Evolutionary conservation across 2,113 vertebrate genomes (phyloP), one percentile per base, ranked within the genome.

Genomic region (Salvelinus alpinus): DNA sequence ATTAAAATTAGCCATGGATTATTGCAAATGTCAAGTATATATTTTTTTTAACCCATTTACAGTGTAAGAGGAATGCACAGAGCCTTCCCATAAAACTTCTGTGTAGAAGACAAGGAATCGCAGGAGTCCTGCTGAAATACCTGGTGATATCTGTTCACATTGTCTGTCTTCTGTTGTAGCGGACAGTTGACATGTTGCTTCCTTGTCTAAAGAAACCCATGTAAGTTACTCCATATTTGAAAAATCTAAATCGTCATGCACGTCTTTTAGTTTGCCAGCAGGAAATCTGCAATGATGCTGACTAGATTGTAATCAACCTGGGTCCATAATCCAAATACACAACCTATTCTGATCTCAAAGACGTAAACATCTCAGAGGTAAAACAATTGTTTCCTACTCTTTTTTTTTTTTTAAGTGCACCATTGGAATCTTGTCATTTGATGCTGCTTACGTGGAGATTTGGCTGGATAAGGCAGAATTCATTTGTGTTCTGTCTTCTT

Each of bases 241-340:
- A 34, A 34, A 7, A 34, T 34, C 34, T 0, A 7, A 34, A 34
- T 34, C 34, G 5, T 5, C 31, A 34, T 34, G 5, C 31, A 34
- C 0, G 31, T 60, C 3, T 64, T 64, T 64, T n/a, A 81, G 82
- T 0, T 68, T 86, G 77, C 24, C 81, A 64, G 9, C 13, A 16
- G 13, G 67, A 9, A n/a, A 73, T 38, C 13, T 1, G 51, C 22
- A 78, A 7, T 54, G 77, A 78, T 54, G 47, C 29, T 4, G 11
- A 78, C 4, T 82, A 71, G 78, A 7, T 84, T 31, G 24, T 51
- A 16, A 5, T n/a, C 65, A 82, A 82, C 69, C 13, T 84, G 65
- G 65, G 85, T 47, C 80, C 68, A 9, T 86, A 82, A 54, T n/a
- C 59, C n/a, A 5, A 7, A 8, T 59, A 70, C 11, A 1, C 20